These are phyloP conservation scores for Urocitellus parryii DNA, from an alignment of 2,113 vertebrate genomes.

Conservation along the genomic window DNA sequence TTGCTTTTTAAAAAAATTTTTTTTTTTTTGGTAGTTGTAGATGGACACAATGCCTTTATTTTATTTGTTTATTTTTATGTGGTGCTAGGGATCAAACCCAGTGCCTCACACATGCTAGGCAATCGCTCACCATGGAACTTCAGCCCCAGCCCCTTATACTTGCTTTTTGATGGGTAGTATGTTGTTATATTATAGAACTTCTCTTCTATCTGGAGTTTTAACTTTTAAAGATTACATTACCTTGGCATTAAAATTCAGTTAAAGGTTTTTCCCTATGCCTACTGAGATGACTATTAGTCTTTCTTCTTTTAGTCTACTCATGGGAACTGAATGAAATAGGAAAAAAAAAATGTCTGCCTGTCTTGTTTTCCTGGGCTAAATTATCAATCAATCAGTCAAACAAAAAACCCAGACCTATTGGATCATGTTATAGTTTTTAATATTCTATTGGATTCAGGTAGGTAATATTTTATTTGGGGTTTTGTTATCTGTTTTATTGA, in stretches of 20 bases:
- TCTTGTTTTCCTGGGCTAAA: not conserved
- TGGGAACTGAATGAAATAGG: not conserved
- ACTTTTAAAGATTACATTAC: not conserved
- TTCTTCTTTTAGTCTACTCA: not conserved
- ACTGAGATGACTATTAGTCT: not conserved
- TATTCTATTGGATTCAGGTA: not conserved
- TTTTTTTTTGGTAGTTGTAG: too few species aligned
- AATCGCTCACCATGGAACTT: too few species aligned
- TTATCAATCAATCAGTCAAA: too few species aligned
- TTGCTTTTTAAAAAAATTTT: too few species aligned
- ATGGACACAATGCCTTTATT: too few species aligned
- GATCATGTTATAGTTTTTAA: not conserved
- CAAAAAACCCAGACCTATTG: not conserved
- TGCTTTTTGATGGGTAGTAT: not conserved
- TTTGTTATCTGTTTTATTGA: not conserved
- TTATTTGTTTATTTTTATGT: too few species aligned
- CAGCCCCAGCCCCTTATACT: too few species aligned
- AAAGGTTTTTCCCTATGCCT: not conserved
- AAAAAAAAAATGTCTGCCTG: not conserved
- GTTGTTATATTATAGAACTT: not conserved
- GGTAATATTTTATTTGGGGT: not conserved
- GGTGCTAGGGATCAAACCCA: too few species aligned
- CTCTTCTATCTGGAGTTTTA: not conserved
- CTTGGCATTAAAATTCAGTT: not conserved
- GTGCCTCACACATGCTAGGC: too few species aligned